Percentiles rank a stretch among this genome's conserved stretches.
Conservation (phyloP, 2,113 vertebrate species). For the Heterocephalus glaber region DNA sequence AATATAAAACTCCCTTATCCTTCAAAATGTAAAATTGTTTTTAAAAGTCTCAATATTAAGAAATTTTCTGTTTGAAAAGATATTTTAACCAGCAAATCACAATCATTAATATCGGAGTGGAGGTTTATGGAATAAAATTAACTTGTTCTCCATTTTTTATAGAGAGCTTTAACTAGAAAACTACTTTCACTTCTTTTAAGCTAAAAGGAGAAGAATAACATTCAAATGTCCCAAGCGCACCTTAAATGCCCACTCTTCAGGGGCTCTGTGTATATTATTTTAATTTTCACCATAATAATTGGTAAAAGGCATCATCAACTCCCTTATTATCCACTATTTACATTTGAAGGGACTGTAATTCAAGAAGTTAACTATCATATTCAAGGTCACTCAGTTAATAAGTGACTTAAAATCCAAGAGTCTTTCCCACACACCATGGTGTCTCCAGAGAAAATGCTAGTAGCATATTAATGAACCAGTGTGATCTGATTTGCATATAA, state of each 20-base stretch:
- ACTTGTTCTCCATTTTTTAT: slow-evolving; percentile 23
- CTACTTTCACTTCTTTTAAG: slow-evolving; percentile 21
- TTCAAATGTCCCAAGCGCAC: neutral
- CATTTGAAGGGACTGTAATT: slow-evolving; percentile 32
- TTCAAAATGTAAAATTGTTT: slow-evolving; percentile 20
- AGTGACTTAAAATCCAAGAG: slow-evolving; percentile 14
- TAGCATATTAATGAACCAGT: slow-evolving; percentile 39
- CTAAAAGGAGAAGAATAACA: neutral
- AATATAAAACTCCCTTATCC: slow-evolving; percentile 18
- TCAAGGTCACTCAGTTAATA: slow-evolving; percentile 41
- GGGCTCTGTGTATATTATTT: slow-evolving; percentile 9
- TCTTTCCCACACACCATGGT: slow-evolving; percentile 1
- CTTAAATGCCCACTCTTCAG: slow-evolving; percentile 9
- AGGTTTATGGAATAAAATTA: slow-evolving; percentile 37
- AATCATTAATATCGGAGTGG: neutral
- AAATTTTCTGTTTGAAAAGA: slow-evolving; percentile 6
- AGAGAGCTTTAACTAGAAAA: slow-evolving; percentile 18
- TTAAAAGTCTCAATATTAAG: neutral
- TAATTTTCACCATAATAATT: slow-evolving; percentile 32
- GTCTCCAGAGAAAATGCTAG: slow-evolving; percentile 33
- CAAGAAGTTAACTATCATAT: neutral
- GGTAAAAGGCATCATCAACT: neutral
- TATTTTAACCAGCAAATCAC: slow-evolving; percentile 33
- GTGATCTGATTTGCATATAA: slow-evolving; percentile 43
- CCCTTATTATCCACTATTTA: neutral